Evolutionary conservation across 2,888 invertebrate species (phyloP).

Genomic region (Glaucopsyche alexis): DNA sequence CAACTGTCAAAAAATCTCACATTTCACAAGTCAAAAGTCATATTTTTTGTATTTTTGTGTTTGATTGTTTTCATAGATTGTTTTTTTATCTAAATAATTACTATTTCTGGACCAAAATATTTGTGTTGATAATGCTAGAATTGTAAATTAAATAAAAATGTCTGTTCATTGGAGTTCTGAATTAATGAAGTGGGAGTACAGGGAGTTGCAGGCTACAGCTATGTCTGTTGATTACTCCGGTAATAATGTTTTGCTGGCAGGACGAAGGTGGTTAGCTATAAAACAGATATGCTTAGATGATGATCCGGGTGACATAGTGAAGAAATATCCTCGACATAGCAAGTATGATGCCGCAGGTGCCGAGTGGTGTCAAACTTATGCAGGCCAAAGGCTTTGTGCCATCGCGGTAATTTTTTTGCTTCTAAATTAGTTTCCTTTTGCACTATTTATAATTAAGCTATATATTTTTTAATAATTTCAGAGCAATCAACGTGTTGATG

Average conservation of each 20-base stretch:
- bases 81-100: background rate
- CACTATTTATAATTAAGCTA: background rate
- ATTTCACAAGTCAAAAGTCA: too few species aligned
- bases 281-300: conserved; percentile 84
- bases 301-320: conserved; percentile 83
- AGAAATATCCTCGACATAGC: conserved; percentile 91
- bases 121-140: background rate
- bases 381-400: conserved; percentile 89
- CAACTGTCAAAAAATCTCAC: too few species aligned
- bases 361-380: conserved; percentile 92
- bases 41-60: too few species aligned
- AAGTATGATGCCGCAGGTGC: conserved; percentile 96
- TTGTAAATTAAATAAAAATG: conserved; percentile 46
- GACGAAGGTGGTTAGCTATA: conserved; percentile 89
- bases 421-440: background rate
- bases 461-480: conserved; percentile 52
- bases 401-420: conserved; percentile 83
- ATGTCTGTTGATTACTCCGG: conserved; percentile 95
- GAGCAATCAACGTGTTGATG: conserved; percentile 93
- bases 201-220: conserved; percentile 93
- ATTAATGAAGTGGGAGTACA: conserved; percentile 84
- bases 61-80: too few species aligned
- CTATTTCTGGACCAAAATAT: background rate
- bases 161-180: conserved; percentile 77
- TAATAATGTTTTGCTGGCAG: conserved; percentile 91